Evolutionary conservation across 2,888 invertebrate species (phyloP), one percentile per base, ranked within the genome.

Genomic region (Tinea semifulvella): DNA sequence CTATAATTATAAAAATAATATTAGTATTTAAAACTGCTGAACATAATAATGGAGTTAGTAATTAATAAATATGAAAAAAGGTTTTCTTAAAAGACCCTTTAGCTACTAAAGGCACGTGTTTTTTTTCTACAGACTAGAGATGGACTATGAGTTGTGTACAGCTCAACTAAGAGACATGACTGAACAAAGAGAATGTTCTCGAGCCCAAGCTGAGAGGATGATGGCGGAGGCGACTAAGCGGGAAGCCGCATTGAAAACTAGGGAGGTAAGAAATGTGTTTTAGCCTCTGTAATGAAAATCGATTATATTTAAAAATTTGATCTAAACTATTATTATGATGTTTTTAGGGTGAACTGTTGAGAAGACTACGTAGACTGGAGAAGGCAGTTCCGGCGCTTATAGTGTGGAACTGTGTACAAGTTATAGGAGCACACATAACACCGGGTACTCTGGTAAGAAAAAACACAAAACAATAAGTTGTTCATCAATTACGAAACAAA

Each of bases 351-450:
- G 85, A 87, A 52, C 60, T 87, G 39, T 63, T 73, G 43, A 70
- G 77, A 40, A 79, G 86, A 47, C 55, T 88, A 43, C 73, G 84
- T 44, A 73, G 84, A 52, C 65, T 88, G 45, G 85, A 87, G 58
- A 81, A 77, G 50, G 84, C 85, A 5, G 81, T 88, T 49, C 88
- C 88, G 0, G 85, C 86, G 0, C 64, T 88, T 44, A 80, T 87
- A 55, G 76, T 84, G 17, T 88, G 84, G 81, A 86, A 87, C 51
- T 75, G 85, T 17, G 72, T 82, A 54, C 68, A 73, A 52, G 72
- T 65, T 2, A 48, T 79, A 2, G 73, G 75, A 2, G 65, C 56
- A 0, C 52, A 57, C 0, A 51, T 76, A 43, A 56, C 67, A 5
- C 50, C 50, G 3, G 60, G 57, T 26, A 63, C 61, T 46, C 61